Evolutionary conservation across 2,888 invertebrate species (phyloP).

Genomic region (Antheraea yamamai): DNA sequence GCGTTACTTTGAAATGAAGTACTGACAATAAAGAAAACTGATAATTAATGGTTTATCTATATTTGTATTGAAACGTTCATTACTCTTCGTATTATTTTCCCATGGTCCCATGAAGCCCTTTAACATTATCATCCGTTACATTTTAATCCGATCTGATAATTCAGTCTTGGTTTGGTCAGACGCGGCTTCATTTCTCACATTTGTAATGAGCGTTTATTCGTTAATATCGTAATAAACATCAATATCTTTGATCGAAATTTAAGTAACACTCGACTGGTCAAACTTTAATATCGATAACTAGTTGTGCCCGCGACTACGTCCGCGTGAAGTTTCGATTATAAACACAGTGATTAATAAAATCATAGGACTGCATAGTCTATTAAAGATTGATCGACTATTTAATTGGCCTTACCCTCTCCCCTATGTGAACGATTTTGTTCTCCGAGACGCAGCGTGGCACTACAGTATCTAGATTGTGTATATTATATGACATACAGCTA

Average conservation of each 20-base stretch:
- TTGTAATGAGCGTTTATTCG: constrained; percentile 10
- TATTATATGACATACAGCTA: too few species aligned
- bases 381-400: too few species aligned
- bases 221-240: constrained; percentile 11
- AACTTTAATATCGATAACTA: too few species aligned
- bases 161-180: constrained; percentile 8
- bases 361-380: too few species aligned
- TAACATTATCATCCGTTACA: constrained; percentile 8
- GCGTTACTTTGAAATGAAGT: too few species aligned
- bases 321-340: too few species aligned
- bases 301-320: too few species aligned
- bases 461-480: too few species aligned
- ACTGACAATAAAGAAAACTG: neutral
- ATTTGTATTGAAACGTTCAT: neutral
- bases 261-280: neutral
- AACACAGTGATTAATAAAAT: too few species aligned
- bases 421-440: too few species aligned
- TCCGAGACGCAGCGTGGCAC: too few species aligned
- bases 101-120: neutral
- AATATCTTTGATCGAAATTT: constrained; percentile 10
- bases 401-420: too few species aligned
- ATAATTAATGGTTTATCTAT: neutral
- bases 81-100: constrained; percentile 2
- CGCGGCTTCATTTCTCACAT: constrained; percentile 8
- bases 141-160: constrained; percentile 12